Percentiles rank a stretch among this genome's conserved stretches.
phyloP scores from a whole-genome alignment of 2,888 invertebrate genomes.

The Melangyna quadrimaculata region DNA sequence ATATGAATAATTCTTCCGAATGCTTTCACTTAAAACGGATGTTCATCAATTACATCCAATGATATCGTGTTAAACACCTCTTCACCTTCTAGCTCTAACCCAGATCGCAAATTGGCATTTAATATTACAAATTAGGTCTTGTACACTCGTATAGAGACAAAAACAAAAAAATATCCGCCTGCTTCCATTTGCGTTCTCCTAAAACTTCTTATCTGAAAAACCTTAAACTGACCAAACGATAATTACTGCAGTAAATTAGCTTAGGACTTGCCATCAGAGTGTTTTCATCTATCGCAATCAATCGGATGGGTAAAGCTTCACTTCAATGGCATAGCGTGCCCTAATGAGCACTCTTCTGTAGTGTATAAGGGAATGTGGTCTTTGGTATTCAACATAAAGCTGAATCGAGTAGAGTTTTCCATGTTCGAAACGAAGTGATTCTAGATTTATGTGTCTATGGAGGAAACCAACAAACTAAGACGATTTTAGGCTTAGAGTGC shows the following conservation, averaged over 20 bases:
- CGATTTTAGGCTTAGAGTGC: constrained; percentile 68
- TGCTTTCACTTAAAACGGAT: background rate
- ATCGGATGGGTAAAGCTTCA: constrained; percentile 57
- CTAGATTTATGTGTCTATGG: constrained; percentile 64
- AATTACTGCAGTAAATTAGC: constrained; percentile 66
- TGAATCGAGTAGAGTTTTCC: constrained; percentile 18
- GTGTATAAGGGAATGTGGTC: background rate
- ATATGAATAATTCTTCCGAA: too few relatives aligned
- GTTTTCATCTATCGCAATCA: constrained; percentile 55
- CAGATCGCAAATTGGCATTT: background rate
- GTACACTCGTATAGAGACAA: background rate
- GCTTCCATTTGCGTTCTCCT: background rate
- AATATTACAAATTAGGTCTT: background rate
- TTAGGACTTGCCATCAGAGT: constrained; percentile 43
- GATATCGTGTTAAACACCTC: constrained; percentile 1
- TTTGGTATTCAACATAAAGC: background rate
- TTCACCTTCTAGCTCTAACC: background rate
- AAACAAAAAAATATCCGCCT: background rate
- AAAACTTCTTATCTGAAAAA: constrained; percentile 37
- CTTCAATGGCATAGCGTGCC: constrained; percentile 39
- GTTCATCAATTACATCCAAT: background rate
- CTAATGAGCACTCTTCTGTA: constrained; percentile 35
- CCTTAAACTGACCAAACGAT: constrained; percentile 45
- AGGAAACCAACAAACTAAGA: constrained; percentile 65
- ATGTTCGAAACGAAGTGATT: constrained; percentile 52